Evolutionary conservation across 2,797 vertebrate species (phyloP).

Genomic region (Ctenopoma multispine): DNA sequence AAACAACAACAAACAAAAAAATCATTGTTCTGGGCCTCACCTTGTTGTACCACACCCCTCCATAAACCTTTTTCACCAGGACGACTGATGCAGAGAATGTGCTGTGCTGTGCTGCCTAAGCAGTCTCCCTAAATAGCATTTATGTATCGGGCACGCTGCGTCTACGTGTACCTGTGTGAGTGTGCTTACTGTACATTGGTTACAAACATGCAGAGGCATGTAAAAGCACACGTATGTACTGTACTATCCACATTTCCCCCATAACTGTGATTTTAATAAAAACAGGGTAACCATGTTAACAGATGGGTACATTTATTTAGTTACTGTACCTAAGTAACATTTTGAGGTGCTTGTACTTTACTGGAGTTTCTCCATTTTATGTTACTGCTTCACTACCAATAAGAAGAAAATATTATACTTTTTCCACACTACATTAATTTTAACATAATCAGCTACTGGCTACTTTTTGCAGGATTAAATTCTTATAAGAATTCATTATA

Average conservation of each 20-base stretch:
- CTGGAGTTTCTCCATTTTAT: too few relatives aligned
- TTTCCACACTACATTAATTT: too few relatives aligned
- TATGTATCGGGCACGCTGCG: conserved; percentile 63
- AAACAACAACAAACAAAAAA: conserved; percentile 84
- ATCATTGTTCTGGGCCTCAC: conserved; percentile 83
- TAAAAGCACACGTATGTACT: conserved; percentile 23
- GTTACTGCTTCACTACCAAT: too few relatives aligned
- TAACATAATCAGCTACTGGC: too few relatives aligned
- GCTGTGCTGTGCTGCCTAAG: conserved; percentile 86
- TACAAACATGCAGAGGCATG: conserved; percentile 33
- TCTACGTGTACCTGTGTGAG: conserved; percentile 53
- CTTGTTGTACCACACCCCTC: conserved; percentile 79
- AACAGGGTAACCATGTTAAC: conserved; percentile 43
- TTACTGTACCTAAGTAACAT: too few relatives aligned
- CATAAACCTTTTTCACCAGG: conserved; percentile 78
- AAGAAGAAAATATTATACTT: too few relatives aligned
- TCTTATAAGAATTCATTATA: too few relatives aligned
- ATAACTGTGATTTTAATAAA: conserved; percentile 35
- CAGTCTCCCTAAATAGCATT: conserved; percentile 79
- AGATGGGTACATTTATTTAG: too few relatives aligned
- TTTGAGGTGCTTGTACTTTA: too few relatives aligned
- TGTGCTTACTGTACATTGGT: conserved; percentile 26
- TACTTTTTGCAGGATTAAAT: too few relatives aligned
- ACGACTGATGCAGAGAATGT: conserved; percentile 77
- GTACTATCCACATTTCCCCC: conserved; percentile 8